phyloP scores from a whole-genome alignment of 2,797 vertebrate species.

The Luscinia megarhynchos region DNA sequence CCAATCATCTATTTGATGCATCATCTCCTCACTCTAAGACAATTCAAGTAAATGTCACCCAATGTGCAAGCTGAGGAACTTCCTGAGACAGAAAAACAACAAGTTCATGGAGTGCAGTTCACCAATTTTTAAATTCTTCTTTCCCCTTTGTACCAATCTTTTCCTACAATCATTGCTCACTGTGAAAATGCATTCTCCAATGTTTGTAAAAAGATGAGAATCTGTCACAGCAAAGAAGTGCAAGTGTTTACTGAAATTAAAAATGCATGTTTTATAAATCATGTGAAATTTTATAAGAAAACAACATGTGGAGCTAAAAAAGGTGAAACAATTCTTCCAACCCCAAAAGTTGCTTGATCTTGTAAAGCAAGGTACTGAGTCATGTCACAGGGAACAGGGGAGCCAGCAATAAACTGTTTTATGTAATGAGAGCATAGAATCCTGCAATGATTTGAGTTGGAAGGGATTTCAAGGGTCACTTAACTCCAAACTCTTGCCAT shows the following conservation, averaged over 20 bases:
- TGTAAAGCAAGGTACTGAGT: background rate
- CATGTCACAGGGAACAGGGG: background rate
- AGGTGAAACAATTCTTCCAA: background rate
- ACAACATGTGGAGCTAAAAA: background rate
- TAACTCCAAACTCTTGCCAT: background rate
- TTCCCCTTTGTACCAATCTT: background rate
- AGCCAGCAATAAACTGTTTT: background rate
- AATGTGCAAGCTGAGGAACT: background rate
- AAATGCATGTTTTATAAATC: background rate
- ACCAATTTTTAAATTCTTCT: background rate
- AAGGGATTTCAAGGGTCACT: background rate
- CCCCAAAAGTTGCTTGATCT: background rate
- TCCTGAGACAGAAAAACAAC: background rate
- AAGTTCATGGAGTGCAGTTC: background rate
- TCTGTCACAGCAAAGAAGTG: background rate
- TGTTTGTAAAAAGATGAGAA: background rate
- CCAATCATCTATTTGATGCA: background rate
- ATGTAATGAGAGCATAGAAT: background rate
- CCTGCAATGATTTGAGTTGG: background rate
- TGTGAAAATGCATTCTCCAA: background rate
- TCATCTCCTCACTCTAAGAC: background rate
- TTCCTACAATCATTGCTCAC: background rate
- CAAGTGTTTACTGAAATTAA: background rate
- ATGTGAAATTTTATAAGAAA: background rate
- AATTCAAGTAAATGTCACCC: background rate